Percentiles rank a stretch among this genome's conserved stretches.
Evolutionary conservation across 2,888 invertebrate genomes (phyloP).

Genomic region (Cryptus armator): DNA sequence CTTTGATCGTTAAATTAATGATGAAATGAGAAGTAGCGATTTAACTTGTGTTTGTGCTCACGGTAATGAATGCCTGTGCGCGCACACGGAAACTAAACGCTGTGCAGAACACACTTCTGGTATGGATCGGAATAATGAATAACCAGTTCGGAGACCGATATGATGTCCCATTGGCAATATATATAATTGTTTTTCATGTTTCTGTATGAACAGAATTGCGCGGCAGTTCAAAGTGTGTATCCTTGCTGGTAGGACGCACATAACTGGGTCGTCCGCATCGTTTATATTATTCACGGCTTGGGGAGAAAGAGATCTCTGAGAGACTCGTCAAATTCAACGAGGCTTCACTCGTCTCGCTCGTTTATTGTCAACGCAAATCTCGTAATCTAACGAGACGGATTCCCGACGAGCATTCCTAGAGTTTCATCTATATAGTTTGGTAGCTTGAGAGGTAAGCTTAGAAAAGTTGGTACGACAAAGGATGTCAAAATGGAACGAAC

Average conservation of each 20-base stretch:
- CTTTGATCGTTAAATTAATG: slow-evolving; percentile 24
- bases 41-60: slow-evolving; percentile 23
- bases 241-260: neutral
- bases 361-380: slow-evolving; percentile 65
- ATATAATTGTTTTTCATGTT: slow-evolving; percentile 8
- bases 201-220: neutral
- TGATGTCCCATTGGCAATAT: neutral
- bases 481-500: slow-evolving; percentile 50
- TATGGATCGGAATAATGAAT: slow-evolving; percentile 24
- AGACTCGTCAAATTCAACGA: slow-evolving; percentile 32
- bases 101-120: neutral
- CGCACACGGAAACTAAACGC: neutral
- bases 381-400: slow-evolving; percentile 60
- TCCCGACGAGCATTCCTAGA: slow-evolving; percentile 57
- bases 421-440: slow-evolving; percentile 42
- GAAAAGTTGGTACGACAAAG: slow-evolving; percentile 56
- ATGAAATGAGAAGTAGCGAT: slow-evolving; percentile 17
- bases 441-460: slow-evolving; percentile 16
- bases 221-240: neutral
- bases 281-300: slow-evolving; percentile 18
- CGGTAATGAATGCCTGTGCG: neutral
- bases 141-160: neutral
- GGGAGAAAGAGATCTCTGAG: slow-evolving; percentile 22
- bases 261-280: slow-evolving; percentile 9
- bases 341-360: slow-evolving; percentile 48